Base-by-base conservation (phyloP, 2,797 vertebrate species). In the Distichodus sexfasciatus region DNA sequence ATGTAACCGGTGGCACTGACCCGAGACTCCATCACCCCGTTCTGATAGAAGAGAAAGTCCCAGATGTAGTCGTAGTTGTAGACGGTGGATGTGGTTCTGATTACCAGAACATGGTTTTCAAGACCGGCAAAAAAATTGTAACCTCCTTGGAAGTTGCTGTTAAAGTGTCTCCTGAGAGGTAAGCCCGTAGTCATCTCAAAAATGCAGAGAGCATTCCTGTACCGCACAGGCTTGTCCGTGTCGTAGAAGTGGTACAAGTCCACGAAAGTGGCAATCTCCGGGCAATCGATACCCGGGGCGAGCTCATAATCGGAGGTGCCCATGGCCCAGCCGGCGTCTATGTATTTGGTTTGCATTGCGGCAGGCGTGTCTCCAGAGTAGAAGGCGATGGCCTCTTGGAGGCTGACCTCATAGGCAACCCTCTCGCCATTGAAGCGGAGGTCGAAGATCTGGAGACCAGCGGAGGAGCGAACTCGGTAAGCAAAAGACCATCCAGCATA, bases 51-150 rank as follows among this genome's bases (percentile, higher is more conserved):
- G 59, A 93, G 36, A 76, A 96, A 92, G 79, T 98, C 97, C 96
- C 95, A 98, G 78, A 98, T 93, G 77, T 98, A 99, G 76, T 98
- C 97, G 0, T 98, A 99, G 80, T 99, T 99, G 83, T 96, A 98
- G 76, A 99, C 95, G 0, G 96, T 98, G 0, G 96, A 93, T 0
- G 90, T 95, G 0, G 95, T 94, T 61, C 97, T 86, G 40, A 99
- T 15, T 63, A 99, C 94, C 61, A 98, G 85, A 8, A 91, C 91
- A 0, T 89, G 90, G 10, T 92, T 96, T 64, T 94, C 90, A 41
- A 98, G 79, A 0, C 95, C 96, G 0, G 81, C 95, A 0, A 87
- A 98, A 87, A 97, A 98, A 72, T 91, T 85, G 88, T 91, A 97
- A 0, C 94, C 90, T 0, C 94, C 93, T 0, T 68, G n/a, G 75